Conservation (phyloP, 2,113 vertebrate genomes). For the Elaphurus davidianus region DNA sequence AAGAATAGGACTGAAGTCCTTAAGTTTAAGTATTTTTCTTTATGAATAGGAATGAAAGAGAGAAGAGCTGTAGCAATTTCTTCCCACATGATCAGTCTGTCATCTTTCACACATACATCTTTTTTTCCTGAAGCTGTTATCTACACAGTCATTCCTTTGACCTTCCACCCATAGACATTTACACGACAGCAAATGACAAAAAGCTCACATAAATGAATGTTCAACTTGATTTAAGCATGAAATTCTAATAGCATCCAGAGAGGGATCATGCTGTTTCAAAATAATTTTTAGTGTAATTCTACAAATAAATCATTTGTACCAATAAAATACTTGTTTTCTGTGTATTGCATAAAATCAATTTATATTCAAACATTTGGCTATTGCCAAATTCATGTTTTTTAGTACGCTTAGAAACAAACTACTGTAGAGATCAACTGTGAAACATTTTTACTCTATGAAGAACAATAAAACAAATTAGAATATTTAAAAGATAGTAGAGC, state of each 20-base stretch:
- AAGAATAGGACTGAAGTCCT: slow-evolving; percentile 61
- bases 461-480: slow-evolving; percentile 59
- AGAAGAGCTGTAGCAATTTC: slow-evolving; percentile 64
- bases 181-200: slow-evolving; percentile 54
- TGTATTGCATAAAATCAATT: slow-evolving; percentile 78
- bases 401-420: slow-evolving; percentile 63
- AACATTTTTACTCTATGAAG: slow-evolving; percentile 26
- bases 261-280: slow-evolving; percentile 67
- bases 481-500: slow-evolving; percentile 44
- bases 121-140: slow-evolving; percentile 70
- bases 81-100: slow-evolving; percentile 67
- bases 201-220: slow-evolving; percentile 67
- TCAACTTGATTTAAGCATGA: slow-evolving; percentile 77
- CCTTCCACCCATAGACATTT: slow-evolving; percentile 48
- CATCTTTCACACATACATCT: slow-evolving; percentile 66
- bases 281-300: slow-evolving; percentile 73
- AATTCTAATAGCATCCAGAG: slow-evolving; percentile 75
- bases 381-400: slow-evolving; percentile 61
- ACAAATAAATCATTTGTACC: slow-evolving; percentile 72
- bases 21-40: slow-evolving; percentile 37
- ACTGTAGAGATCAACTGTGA: slow-evolving; percentile 58
- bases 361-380: slow-evolving; percentile 70
- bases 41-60: slow-evolving; percentile 63
- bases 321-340: slow-evolving; percentile 70
- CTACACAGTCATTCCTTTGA: slow-evolving; percentile 50